Evolutionary conservation across 1,140 invertebrate species (phyloP).

Genomic region (Amyelois transitella): DNA sequence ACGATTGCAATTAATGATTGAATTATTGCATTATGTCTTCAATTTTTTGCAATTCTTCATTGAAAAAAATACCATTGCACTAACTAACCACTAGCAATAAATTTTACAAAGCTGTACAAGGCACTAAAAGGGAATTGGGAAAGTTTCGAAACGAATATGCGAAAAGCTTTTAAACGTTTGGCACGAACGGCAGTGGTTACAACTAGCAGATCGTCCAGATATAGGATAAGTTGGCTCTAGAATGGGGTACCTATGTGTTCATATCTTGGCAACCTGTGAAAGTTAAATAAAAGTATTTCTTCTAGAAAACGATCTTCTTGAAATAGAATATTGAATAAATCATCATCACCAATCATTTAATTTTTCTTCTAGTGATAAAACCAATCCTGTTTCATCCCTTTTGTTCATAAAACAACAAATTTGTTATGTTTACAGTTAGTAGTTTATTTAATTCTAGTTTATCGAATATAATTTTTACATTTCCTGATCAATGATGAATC

Average conservation of each 20-base stretch:
- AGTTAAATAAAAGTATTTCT: not conserved
- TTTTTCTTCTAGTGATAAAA: too few relatives aligned
- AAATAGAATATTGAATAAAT: too few relatives aligned
- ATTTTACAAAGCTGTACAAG: conserved; percentile 28
- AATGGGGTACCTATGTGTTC: not conserved
- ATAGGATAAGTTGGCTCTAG: not conserved
- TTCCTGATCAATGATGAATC: too few relatives aligned
- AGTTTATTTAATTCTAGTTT: too few relatives aligned
- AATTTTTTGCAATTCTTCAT: not conserved
- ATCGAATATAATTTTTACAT: too few relatives aligned
- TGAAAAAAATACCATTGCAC: conserved; percentile 1
- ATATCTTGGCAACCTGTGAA: not conserved
- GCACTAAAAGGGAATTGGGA: conserved; percentile 41
- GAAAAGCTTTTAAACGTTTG: conserved; percentile 36
- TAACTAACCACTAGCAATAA: conserved; percentile 35
- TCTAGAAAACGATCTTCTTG: too few relatives aligned
- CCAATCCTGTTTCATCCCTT: too few relatives aligned
- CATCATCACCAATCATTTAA: too few relatives aligned
- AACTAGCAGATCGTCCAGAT: not conserved
- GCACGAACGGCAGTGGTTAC: not conserved
- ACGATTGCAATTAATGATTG: too few relatives aligned
- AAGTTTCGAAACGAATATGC: conserved; percentile 52
- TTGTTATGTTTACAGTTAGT: too few relatives aligned
- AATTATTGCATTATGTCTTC: not conserved
- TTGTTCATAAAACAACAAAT: too few relatives aligned